A percentile compares a stretch with the other conserved stretches of the same genome.
phyloP scores from a whole-genome alignment of 2,113 vertebrate genomes.

The Oxyura jamaicensis region DNA sequence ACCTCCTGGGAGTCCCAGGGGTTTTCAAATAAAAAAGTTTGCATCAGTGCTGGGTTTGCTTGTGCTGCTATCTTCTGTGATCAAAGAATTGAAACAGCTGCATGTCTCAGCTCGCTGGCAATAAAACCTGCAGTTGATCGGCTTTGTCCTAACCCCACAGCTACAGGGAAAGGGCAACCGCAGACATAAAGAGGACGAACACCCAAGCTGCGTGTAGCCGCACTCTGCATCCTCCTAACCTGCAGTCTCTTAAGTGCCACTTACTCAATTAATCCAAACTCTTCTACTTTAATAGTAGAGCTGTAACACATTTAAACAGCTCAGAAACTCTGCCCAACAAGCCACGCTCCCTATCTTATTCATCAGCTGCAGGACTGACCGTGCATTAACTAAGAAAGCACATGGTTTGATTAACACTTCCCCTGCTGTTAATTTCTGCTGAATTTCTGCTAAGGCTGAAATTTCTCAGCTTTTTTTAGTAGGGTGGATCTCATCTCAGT shows the following conservation, averaged over 20 bases:
- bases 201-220: conserved; percentile 31
- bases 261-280: conserved; percentile 62
- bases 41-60: background rate
- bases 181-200: background rate
- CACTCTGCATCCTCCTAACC: conserved; percentile 39
- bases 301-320: conserved; percentile 41
- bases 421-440: background rate
- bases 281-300: conserved; percentile 37
- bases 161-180: background rate
- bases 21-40: background rate
- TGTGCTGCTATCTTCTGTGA: conserved; percentile 37
- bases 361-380: conserved; percentile 48
- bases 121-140: conserved; percentile 12
- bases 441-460: conserved; percentile 5
- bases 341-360: conserved; percentile 5
- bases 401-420: conserved; percentile 19
- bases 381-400: conserved; percentile 38
- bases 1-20: background rate
- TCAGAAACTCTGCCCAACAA: conserved; percentile 27
- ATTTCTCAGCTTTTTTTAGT: conserved; percentile 49
- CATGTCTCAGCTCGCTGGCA: conserved; percentile 30
- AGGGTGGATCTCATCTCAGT: conserved; percentile 56
- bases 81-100: conserved; percentile 56
- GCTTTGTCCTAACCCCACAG: background rate
- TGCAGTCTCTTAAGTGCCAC: conserved; percentile 58